Evolutionary conservation across 2,113 vertebrate genomes (phyloP).

Genomic region (Egretta garzetta): DNA sequence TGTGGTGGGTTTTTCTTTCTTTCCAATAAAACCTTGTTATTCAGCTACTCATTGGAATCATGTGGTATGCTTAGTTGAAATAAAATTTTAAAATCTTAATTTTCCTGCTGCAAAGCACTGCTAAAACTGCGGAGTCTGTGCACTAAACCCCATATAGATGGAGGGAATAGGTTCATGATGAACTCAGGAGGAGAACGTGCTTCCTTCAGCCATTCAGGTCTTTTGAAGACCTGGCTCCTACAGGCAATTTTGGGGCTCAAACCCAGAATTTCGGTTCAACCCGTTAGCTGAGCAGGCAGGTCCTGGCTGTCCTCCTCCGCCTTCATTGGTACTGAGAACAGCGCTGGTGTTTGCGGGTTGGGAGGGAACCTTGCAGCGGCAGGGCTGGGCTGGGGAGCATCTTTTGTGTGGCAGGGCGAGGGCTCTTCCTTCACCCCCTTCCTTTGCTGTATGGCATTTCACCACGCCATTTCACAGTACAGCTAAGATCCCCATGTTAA

Average conservation of each 20-base stretch:
- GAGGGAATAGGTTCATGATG: background rate
- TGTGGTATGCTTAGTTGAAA: background rate
- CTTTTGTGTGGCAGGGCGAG: rapidly evolving
- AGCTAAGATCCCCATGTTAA: background rate
- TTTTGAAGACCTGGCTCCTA: background rate
- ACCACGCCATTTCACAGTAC: rapidly evolving
- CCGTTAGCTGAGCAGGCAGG: background rate
- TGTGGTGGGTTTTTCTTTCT: background rate
- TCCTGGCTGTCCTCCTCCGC: background rate
- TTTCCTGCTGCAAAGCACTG: background rate
- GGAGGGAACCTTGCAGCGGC: rapidly evolving
- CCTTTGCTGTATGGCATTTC: background rate
- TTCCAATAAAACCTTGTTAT: background rate
- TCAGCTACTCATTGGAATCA: background rate
- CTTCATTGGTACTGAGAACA: background rate
- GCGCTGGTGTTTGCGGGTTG: background rate
- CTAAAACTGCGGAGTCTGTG: background rate
- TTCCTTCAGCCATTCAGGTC: background rate
- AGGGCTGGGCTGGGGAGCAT: background rate
- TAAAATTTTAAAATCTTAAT: background rate
- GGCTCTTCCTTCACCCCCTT: background rate
- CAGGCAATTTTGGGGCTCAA: background rate
- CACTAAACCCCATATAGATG: rapidly evolving
- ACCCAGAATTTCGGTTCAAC: background rate
- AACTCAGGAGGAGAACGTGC: background rate